Percentiles rank a stretch among this genome's conserved stretches.
phyloP scores from a whole-genome alignment of 2,797 vertebrate species.

The Microtus californicus region DNA sequence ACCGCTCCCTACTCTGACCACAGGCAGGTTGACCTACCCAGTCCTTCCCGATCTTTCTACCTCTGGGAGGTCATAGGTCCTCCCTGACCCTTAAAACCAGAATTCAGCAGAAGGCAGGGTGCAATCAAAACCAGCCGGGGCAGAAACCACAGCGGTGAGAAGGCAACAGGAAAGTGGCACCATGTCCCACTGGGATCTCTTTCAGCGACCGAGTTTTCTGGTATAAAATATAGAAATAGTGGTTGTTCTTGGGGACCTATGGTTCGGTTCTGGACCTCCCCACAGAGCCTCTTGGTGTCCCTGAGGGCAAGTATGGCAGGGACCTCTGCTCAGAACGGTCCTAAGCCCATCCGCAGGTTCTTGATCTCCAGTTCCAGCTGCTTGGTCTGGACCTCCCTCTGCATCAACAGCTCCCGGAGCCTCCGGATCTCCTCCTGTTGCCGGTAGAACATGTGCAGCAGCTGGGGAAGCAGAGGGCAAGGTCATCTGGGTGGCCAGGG shows the following conservation, averaged over 20 bases:
- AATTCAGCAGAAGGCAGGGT: conserved; percentile 62
- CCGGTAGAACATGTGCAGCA: conserved; percentile 94
- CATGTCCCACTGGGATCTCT: conserved; percentile 78
- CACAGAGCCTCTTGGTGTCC: conserved; percentile 65
- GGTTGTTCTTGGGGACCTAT: conserved; percentile 58
- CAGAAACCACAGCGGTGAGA: conserved; percentile 64
- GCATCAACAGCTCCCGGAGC: conserved; percentile 91
- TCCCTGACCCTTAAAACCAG: conserved; percentile 17
- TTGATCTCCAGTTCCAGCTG: conserved; percentile 95
- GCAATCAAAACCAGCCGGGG: conserved; percentile 61
- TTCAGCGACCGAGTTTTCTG: conserved; percentile 75
- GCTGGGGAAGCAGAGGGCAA: conserved; percentile 85
- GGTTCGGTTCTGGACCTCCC: conserved; percentile 60
- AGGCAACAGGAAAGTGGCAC: conserved; percentile 81
- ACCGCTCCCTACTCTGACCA: background rate
- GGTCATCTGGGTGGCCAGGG: background rate
- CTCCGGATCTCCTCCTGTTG: conserved; percentile 97
- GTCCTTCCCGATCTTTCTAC: conserved; percentile 32
- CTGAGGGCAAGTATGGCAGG: conserved; percentile 73
- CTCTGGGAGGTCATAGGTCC: conserved; percentile 6
- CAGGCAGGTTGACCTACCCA: background rate
- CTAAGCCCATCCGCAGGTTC: conserved; percentile 88
- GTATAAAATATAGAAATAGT: conserved; percentile 78
- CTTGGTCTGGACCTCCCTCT: conserved; percentile 93
- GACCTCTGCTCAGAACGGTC: conserved; percentile 84